These are phyloP conservation scores for Cordilura impudica DNA, from an alignment of 2,888 invertebrate species.

Conservation along the genomic window DNA sequence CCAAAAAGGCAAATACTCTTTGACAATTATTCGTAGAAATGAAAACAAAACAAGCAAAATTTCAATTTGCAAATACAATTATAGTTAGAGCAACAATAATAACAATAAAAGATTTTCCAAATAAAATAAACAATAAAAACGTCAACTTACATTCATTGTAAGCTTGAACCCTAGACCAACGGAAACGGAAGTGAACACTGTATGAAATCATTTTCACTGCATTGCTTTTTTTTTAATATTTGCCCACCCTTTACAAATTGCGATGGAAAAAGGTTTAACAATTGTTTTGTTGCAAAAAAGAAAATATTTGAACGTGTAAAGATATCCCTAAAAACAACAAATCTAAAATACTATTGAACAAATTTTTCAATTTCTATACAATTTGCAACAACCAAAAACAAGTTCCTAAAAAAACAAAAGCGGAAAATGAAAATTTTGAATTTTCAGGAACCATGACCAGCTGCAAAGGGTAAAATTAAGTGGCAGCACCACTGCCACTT, in stretches of 20 bases:
- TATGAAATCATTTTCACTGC: not conserved
- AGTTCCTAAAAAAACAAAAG: not conserved
- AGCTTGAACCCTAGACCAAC: not conserved
- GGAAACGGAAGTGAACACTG: not conserved
- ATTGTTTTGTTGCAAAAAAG: too few species aligned
- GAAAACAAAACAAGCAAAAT: too few species aligned
- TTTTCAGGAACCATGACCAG: not conserved
- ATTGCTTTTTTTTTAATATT: slow-evolving; percentile 9
- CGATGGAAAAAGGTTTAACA: too few species aligned
- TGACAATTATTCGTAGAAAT: too few species aligned
- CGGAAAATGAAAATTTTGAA: not conserved
- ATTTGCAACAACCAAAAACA: not conserved
- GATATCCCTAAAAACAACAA: not conserved
- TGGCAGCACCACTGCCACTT: slow-evolving; percentile 37
- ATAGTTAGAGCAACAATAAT: too few species aligned
- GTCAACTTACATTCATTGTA: too few species aligned
- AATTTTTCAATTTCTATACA: not conserved
- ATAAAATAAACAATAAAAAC: too few species aligned
- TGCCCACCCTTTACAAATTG: too few species aligned
- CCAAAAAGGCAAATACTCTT: too few species aligned
- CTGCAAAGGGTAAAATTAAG: slow-evolving; percentile 2
- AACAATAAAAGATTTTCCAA: too few species aligned
- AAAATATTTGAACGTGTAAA: too few species aligned
- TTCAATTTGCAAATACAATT: too few species aligned
- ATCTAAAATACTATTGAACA: not conserved